A percentile compares a stretch with the other conserved stretches of the same genome.
These are phyloP conservation scores for Peromyscus eremicus DNA, from an alignment of 2,797 vertebrate genomes.

Conservation along the genomic window DNA sequence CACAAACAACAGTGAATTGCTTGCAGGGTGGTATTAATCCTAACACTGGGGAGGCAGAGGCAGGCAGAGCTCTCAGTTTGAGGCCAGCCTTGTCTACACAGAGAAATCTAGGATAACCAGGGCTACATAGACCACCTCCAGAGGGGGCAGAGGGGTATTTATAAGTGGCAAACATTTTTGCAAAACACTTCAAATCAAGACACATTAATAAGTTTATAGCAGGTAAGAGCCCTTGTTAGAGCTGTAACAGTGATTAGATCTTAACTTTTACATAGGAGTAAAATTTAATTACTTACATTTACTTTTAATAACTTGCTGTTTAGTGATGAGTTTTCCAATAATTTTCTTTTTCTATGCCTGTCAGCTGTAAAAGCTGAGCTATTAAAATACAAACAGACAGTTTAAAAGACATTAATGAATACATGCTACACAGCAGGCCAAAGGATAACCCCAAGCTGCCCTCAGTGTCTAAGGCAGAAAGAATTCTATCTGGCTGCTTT, in stretches of 20 bases:
- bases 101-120: not conserved
- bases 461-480: not conserved
- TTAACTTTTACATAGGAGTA: constrained; percentile 55
- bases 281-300: constrained; percentile 91
- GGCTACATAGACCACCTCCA: not conserved
- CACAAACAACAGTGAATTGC: not conserved
- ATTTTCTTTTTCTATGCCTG: constrained; percentile 97
- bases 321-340: constrained; percentile 92
- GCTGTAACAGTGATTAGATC: constrained; percentile 27
- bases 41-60: not conserved
- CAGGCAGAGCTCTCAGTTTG: not conserved
- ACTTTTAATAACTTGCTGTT: constrained; percentile 96
- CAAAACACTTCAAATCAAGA: constrained; percentile 60
- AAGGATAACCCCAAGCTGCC: not conserved
- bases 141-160: not conserved
- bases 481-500: not conserved
- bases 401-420: constrained; percentile 65
- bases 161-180: constrained; percentile 5
- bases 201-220: not conserved
- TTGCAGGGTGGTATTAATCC: not conserved
- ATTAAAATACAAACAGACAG: constrained; percentile 77
- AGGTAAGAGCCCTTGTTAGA: not conserved
- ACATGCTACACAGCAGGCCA: not conserved
- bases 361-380: constrained; percentile 94
- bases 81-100: not conserved